Evolutionary conservation across 2,113 vertebrate genomes (phyloP).

Genomic region (Rhizomys pruinosus): DNA sequence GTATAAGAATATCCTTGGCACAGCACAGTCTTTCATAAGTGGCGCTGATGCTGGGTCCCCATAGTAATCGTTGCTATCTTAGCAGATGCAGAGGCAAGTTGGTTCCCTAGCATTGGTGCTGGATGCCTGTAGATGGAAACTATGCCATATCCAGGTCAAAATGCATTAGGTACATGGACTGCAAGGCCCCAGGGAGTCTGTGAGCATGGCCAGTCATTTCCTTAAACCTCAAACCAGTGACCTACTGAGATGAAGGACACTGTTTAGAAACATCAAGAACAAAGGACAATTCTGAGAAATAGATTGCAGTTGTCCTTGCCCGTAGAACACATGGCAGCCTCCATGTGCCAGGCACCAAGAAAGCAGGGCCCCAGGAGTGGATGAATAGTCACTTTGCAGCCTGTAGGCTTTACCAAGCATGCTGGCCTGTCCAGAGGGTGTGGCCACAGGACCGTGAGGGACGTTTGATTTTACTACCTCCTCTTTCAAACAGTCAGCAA

Average conservation of each 20-base stretch:
- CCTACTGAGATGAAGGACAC: not conserved
- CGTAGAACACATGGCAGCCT: slow-evolving; percentile 30
- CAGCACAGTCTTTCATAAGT: not conserved
- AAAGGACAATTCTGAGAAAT: slow-evolving; percentile 60
- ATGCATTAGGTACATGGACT: not conserved
- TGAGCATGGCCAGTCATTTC: not conserved
- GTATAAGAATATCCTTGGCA: not conserved
- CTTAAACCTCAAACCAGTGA: slow-evolving; percentile 29
- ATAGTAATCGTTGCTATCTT: not conserved
- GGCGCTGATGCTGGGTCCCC: not conserved
- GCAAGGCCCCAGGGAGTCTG: not conserved
- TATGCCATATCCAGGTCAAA: not conserved
- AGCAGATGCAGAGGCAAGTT: not conserved
- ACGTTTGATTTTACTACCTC: not conserved
- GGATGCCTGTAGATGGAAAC: not conserved
- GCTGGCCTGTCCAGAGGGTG: not conserved
- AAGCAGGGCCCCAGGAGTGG: fast-evolving
- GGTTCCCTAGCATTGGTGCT: not conserved
- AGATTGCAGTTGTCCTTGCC: not conserved
- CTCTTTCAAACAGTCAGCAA: slow-evolving; percentile 1
- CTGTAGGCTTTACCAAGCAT: not conserved
- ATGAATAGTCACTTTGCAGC: not conserved
- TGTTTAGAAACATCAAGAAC: not conserved
- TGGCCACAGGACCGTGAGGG: not conserved
- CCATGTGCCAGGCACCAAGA: slow-evolving; percentile 50